A percentile compares a stretch with the other conserved stretches of the same genome.
phyloP scores from a whole-genome alignment of 2,888 invertebrate genomes.

The Limnephilus auricula region DNA sequence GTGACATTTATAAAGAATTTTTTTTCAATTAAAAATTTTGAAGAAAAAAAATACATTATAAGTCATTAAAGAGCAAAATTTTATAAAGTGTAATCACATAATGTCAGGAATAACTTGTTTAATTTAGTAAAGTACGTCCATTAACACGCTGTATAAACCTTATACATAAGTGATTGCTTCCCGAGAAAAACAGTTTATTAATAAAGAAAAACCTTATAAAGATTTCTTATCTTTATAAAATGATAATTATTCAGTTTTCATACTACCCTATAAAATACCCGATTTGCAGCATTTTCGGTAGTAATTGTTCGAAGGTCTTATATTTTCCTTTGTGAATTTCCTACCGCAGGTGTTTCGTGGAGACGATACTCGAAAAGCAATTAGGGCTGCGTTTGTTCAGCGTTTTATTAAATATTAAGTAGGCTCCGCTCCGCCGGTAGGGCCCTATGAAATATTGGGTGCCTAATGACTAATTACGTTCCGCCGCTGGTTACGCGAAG shows the following conservation, averaged over 20 bases:
- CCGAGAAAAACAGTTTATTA: too few species aligned
- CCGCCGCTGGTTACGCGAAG: not conserved
- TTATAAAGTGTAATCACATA: too few species aligned
- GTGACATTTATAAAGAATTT: too few species aligned
- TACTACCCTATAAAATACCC: not conserved
- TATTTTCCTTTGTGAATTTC: not conserved
- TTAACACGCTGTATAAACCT: too few species aligned
- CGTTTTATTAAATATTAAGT: not conserved
- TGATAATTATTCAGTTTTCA: not conserved
- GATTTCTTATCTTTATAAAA: too few species aligned
- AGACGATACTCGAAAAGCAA: not conserved
- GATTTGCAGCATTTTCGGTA: not conserved
- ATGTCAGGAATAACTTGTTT: too few species aligned
- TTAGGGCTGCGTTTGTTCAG: conserved; percentile 15
- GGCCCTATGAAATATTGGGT: not conserved
- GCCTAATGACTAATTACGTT: not conserved
- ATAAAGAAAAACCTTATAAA: too few species aligned
- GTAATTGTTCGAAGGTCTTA: not conserved
- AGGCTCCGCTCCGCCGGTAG: conserved; percentile 16
- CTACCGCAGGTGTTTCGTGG: conserved; percentile 6
- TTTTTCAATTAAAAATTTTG: too few species aligned
- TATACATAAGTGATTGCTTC: too few species aligned
- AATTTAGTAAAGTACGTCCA: too few species aligned
- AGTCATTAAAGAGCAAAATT: too few species aligned
- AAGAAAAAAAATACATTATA: too few species aligned